These are phyloP conservation scores for Zaprionus lineosus DNA, from an alignment of 2,888 invertebrate species.

Conservation along the genomic window DNA sequence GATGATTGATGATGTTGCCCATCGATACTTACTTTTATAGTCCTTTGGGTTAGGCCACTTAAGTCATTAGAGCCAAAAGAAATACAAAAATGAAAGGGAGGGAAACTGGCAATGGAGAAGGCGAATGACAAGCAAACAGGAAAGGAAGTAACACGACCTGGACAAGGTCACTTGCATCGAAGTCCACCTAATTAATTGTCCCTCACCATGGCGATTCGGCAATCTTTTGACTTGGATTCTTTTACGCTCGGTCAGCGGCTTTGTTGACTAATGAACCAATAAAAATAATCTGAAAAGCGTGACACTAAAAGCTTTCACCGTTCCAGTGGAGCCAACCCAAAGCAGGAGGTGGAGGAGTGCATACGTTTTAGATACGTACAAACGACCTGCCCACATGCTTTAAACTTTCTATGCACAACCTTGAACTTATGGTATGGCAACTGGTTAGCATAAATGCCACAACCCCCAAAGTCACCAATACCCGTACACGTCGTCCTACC, in stretches of 20 bases:
- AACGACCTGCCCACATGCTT: conserved; percentile 11
- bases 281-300: conserved; percentile 46
- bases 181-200: conserved; percentile 39
- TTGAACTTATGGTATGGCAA: conserved; percentile 60
- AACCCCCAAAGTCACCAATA: conserved; percentile 5
- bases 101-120: conserved; percentile 30
- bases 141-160: conserved; percentile 6
- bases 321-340: neutral
- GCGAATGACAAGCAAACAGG: conserved; percentile 29
- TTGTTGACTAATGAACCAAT: conserved; percentile 31
- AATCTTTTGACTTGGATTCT: conserved; percentile 27
- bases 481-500: neutral
- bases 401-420: conserved; percentile 47
- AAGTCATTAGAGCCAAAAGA: conserved; percentile 23
- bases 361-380: neutral
- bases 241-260: conserved; percentile 8
- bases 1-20: conserved; percentile 48
- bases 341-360: neutral
- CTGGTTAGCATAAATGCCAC: conserved; percentile 27
- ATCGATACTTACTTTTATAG: conserved; percentile 30
- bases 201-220: conserved; percentile 2
- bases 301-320: conserved; percentile 29
- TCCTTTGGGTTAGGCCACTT: conserved; percentile 20
- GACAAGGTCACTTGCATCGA: conserved; percentile 43
- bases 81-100: neutral